Percentiles rank a stretch among this genome's conserved stretches.
These are phyloP conservation scores for Bombus soroeensis DNA, from an alignment of 1,140 invertebrate species.

Conservation along the genomic window DNA sequence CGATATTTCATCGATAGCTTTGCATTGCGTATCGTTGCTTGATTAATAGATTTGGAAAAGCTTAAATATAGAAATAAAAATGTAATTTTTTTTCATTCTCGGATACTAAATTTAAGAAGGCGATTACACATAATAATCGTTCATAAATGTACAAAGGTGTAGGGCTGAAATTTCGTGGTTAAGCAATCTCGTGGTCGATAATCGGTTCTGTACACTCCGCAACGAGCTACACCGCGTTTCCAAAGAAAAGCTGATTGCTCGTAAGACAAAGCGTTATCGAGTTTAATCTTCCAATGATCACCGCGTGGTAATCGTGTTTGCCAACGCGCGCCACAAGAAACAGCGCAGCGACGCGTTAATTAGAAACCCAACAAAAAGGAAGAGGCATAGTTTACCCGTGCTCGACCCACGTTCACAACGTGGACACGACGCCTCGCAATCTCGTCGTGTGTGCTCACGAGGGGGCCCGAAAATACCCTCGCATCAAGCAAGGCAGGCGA, in stretches of 20 bases:
- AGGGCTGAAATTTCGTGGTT: neutral
- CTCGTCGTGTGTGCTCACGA: constrained; percentile 45
- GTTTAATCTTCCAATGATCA: constrained; percentile 51
- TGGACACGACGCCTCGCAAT: constrained; percentile 21
- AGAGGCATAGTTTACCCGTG: constrained; percentile 33
- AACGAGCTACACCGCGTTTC: neutral
- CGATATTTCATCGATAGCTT: neutral
- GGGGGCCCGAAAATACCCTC: constrained; percentile 56
- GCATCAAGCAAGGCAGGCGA: constrained; percentile 50
- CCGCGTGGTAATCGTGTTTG: constrained; percentile 32
- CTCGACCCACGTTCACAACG: constrained; percentile 21
- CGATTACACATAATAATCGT: neutral
- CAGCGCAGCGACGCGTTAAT: constrained; percentile 57
- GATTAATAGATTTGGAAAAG: no score
- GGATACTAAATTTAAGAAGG: neutral
- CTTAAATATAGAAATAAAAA: neutral
- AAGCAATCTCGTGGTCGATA: neutral
- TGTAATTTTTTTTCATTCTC: neutral
- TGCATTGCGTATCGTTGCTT: no score
- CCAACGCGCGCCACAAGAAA: constrained; percentile 13
- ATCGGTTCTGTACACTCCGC: neutral
- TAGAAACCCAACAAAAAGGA: constrained; percentile 56
- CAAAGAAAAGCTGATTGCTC: constrained; percentile 24
- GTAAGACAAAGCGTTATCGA: constrained; percentile 50
- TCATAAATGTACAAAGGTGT: neutral